These are phyloP conservation scores for Scaptomyza hsui DNA, from an alignment of 1,140 invertebrate genomes.

Conservation along the genomic window DNA sequence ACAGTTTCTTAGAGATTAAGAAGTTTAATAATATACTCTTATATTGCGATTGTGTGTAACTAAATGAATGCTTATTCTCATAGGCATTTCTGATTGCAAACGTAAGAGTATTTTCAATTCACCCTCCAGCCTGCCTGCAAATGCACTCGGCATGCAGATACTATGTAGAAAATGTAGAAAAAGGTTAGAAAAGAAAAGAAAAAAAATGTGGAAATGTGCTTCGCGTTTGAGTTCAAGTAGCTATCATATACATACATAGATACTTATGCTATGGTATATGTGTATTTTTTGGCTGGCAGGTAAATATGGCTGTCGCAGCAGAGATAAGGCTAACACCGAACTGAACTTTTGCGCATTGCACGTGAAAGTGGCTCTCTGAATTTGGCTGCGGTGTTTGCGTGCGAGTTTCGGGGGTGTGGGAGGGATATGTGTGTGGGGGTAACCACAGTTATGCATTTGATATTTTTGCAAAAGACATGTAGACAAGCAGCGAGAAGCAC, in stretches of 20 bases:
- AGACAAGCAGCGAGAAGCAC: conserved; percentile 50
- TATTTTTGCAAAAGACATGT: conserved; percentile 75
- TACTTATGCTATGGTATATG: conserved; percentile 10
- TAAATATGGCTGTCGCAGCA: conserved; percentile 78
- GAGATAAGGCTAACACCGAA: conserved; percentile 67
- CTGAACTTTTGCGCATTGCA: conserved; percentile 54
- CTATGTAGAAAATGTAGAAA: conserved; percentile 11
- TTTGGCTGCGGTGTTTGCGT: not conserved
- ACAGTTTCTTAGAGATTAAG: no score
- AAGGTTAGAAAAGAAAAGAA: conserved; percentile 30
- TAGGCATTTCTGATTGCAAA: no score
- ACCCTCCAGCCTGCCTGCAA: no score
- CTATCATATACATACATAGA: conserved; percentile 50
- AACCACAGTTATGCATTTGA: conserved; percentile 74
- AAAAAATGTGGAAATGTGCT: conserved; percentile 51
- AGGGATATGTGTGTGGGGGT: conserved; percentile 25
- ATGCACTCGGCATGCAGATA: conserved; percentile 4
- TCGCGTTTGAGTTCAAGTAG: conserved; percentile 54
- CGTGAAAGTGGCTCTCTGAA: conserved; percentile 12
- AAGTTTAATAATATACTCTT: no score
- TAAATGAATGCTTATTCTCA: no score
- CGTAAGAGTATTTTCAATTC: no score
- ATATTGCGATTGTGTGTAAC: no score
- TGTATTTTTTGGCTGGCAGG: conserved; percentile 60
- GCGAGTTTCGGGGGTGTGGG: not conserved